These are phyloP conservation scores for Porites divaricata DNA, from an alignment of 92 coral and sea anemone species.

Conservation along the genomic window DNA sequence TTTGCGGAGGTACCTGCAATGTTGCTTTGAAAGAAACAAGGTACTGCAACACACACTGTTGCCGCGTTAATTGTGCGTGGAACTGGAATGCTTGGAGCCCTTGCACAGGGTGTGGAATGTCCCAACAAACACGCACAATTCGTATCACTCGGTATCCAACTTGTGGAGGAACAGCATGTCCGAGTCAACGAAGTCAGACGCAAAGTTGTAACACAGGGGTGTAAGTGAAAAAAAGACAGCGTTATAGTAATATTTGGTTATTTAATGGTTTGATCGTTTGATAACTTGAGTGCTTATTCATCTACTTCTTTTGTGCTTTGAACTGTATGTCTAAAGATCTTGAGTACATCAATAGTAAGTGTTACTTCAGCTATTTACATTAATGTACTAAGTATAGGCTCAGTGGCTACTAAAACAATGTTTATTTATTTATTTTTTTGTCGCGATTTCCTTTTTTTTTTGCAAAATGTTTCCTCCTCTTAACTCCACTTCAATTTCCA, in stretches of 20 bases:
- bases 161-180: constrained; percentile 78
- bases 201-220: constrained; percentile 75
- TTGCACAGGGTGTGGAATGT: constrained; percentile 75
- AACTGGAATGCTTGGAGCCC: constrained; percentile 69
- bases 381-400: too few species aligned
- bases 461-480: not conserved
- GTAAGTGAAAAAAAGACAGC: constrained; percentile 46
- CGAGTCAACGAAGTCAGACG: constrained; percentile 33
- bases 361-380: too few species aligned
- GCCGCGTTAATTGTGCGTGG: constrained; percentile 59
- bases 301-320: too few species aligned
- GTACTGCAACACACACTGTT: constrained; percentile 43
- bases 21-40: constrained; percentile 13
- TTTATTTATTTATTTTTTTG: too few species aligned
- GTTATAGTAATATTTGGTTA: too few species aligned
- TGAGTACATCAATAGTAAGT: too few species aligned
- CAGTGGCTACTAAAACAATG: too few species aligned
- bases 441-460: not conserved
- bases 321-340: too few species aligned
- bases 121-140: constrained; percentile 64
- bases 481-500: not conserved
- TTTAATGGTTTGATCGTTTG: not conserved
- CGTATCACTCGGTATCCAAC: constrained; percentile 21
- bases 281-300: too few species aligned
- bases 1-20: constrained; percentile 58